Evolutionary conservation across 1,140 invertebrate species (phyloP).

Genomic region (Atta texana): DNA sequence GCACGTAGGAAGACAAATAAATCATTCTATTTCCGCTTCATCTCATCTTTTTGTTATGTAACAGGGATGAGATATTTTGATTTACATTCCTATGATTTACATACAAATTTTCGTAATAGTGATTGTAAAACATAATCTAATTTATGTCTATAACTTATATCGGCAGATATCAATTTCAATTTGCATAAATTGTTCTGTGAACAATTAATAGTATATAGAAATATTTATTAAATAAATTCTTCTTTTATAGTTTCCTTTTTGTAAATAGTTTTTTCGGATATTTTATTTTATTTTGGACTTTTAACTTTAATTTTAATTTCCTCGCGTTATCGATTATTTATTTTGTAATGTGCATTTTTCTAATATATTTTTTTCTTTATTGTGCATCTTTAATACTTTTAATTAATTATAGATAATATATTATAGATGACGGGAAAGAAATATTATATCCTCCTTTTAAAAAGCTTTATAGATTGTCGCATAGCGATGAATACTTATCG

Average conservation of each 20-base stretch:
- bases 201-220: not conserved
- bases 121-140: conserved; percentile 11
- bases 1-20: conserved; percentile 4
- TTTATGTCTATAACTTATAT: not conserved
- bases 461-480: not conserved
- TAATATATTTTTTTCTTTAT: not conserved
- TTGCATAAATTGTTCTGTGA: not conserved
- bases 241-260: not conserved
- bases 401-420: not conserved
- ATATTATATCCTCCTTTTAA: not conserved
- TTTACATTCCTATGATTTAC: not conserved
- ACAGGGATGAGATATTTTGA: not conserved
- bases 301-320: not conserved
- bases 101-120: not conserved
- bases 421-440: not conserved
- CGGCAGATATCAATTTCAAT: not conserved
- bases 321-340: not conserved
- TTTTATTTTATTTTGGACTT: not conserved
- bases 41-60: conserved; percentile 7
- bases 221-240: not conserved
- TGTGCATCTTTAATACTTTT: not conserved
- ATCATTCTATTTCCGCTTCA: conserved; percentile 6
- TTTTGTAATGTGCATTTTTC: not conserved
- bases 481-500: conserved; percentile 33
- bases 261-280: not conserved